Evolutionary conservation across 2,797 vertebrate species (phyloP).

Genomic region (Pterois miles): DNA sequence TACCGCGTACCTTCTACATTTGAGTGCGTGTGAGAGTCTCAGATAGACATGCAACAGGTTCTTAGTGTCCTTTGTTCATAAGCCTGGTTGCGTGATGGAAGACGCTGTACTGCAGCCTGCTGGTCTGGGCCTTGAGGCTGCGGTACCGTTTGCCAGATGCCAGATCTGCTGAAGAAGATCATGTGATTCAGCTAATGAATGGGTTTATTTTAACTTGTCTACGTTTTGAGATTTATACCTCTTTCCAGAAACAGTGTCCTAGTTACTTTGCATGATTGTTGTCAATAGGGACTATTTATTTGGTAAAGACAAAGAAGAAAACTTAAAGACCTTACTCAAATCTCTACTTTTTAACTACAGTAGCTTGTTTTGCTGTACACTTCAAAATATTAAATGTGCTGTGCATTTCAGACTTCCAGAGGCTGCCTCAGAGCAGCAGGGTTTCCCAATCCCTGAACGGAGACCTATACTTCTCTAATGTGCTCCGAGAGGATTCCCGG

Average conservation of each 20-base stretch:
- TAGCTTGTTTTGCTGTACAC: neutral
- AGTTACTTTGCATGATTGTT: neutral
- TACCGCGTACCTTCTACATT: too few species aligned
- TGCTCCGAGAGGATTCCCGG: constrained; percentile 89
- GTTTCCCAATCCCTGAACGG: constrained; percentile 97
- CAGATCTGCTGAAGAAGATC: neutral
- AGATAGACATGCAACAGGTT: neutral
- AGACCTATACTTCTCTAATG: constrained; percentile 97
- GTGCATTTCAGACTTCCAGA: constrained; percentile 90
- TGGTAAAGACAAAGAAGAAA: neutral
- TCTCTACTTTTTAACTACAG: neutral
- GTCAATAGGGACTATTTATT: neutral
- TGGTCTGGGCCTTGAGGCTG: neutral
- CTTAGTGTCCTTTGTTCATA: too few species aligned
- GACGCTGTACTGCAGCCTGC: neutral
- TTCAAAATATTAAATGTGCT: neutral
- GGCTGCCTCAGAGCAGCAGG: constrained; percentile 90
- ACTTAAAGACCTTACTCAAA: neutral
- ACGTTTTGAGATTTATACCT: neutral
- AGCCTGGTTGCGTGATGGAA: too few species aligned
- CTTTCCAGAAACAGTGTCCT: neutral
- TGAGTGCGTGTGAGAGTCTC: neutral
- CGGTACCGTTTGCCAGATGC: neutral
- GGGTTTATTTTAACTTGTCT: neutral
- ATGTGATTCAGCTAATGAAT: neutral